These are phyloP conservation scores for Larimichthys crocea DNA, from an alignment of 2,113 vertebrate species.

Conservation along the genomic window DNA sequence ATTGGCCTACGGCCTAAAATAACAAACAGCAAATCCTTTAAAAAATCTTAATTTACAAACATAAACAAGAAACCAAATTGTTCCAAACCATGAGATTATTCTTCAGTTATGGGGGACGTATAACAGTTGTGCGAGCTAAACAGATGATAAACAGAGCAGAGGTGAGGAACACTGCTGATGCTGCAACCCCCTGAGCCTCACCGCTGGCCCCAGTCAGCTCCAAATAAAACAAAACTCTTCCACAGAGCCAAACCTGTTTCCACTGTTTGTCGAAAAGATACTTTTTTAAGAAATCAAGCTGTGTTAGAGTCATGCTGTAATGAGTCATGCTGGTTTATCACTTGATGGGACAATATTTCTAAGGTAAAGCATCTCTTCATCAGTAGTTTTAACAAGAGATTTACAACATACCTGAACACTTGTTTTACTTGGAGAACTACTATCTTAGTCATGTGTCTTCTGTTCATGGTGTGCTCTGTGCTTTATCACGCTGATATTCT, in stretches of 20 bases:
- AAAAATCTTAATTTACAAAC: conserved; percentile 13
- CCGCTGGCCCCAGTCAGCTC: conserved; percentile 28
- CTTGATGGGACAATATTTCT: neutral
- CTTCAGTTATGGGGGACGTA: conserved; percentile 26
- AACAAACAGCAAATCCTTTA: conserved; percentile 24
- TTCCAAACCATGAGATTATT: conserved; percentile 26
- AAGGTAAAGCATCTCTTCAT: neutral
- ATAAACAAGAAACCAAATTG: conserved; percentile 27
- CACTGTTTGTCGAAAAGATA: conserved; percentile 21
- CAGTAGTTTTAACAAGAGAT: neutral
- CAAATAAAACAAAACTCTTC: conserved; percentile 66
- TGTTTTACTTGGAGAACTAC: no score
- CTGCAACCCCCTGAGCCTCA: conserved; percentile 32
- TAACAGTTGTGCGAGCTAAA: conserved; percentile 43
- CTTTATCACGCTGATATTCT: conserved; percentile 73
- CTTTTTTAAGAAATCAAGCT: conserved; percentile 24
- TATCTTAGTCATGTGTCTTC: neutral
- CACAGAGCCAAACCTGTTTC: conserved; percentile 11
- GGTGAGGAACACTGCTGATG: conserved; percentile 40
- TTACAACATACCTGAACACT: neutral
- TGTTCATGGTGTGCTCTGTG: conserved; percentile 75
- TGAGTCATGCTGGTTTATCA: conserved; percentile 5
- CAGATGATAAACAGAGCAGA: conserved; percentile 50
- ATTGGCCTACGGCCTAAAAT: conserved; percentile 16
- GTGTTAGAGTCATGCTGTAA: neutral